phyloP scores from a whole-genome alignment of 2,888 invertebrate genomes.

The Dryocosmus kuriphilus region DNA sequence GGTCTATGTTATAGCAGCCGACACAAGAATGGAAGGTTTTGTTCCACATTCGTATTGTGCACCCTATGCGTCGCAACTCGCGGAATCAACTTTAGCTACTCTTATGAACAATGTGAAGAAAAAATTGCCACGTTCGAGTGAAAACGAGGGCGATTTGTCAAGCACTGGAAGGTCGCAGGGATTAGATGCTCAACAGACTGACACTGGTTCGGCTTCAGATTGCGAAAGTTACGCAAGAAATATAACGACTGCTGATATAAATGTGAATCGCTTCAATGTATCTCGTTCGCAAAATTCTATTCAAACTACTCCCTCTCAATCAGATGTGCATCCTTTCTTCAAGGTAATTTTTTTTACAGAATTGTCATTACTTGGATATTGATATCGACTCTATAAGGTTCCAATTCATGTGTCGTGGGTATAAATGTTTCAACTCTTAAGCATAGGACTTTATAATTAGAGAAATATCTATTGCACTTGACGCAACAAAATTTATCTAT shows the following conservation, averaged over 20 bases:
- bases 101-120: slow-evolving; percentile 85
- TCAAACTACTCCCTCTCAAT: slow-evolving; percentile 78
- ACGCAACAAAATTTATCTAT: not conserved
- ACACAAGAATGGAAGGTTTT: slow-evolving; percentile 94
- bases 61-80: slow-evolving; percentile 88
- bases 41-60: slow-evolving; percentile 97
- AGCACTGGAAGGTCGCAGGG: slow-evolving; percentile 69
- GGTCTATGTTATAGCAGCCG: slow-evolving; percentile 96
- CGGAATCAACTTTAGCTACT: slow-evolving; percentile 83
- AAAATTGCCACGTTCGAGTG: slow-evolving; percentile 85
- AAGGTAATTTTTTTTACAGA: slow-evolving; percentile 74
- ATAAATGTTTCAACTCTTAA: too few species aligned
- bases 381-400: too few species aligned
- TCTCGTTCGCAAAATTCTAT: slow-evolving; percentile 79
- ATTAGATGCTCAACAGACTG: slow-evolving; percentile 72
- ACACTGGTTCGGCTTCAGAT: slow-evolving; percentile 80
- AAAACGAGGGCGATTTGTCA: slow-evolving; percentile 70
- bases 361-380: not conserved
- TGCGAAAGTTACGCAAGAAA: slow-evolving; percentile 82
- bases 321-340: slow-evolving; percentile 81
- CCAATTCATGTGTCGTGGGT: too few species aligned
- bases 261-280: slow-evolving; percentile 73
- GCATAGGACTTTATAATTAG: too few species aligned
- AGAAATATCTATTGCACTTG: not conserved
- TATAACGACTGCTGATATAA: slow-evolving; percentile 76